Evolutionary conservation across 2,113 vertebrate genomes (phyloP).

Genomic region (Bos indicus): DNA sequence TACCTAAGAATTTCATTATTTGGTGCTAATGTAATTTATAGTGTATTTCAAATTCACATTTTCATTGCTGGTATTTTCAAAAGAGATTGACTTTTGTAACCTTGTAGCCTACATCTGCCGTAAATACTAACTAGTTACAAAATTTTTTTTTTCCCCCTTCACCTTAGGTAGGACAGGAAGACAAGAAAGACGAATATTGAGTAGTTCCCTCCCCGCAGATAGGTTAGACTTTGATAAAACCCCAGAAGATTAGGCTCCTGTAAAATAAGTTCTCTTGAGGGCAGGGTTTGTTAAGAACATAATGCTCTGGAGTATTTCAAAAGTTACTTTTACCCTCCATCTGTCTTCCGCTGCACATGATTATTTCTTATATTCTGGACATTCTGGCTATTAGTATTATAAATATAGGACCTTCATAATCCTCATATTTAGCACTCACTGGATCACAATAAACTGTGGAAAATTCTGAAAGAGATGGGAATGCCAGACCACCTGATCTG

Average conservation of each 20-base stretch:
- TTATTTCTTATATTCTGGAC: not conserved
- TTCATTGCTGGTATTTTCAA: not conserved
- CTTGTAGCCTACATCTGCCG: not conserved
- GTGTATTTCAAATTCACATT: not conserved
- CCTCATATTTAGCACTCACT: no score
- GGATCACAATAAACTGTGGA: no score
- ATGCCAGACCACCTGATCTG: no score
- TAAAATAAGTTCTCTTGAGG: not conserved
- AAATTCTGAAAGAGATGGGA: no score
- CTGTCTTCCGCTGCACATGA: not conserved
- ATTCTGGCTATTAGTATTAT: not conserved
- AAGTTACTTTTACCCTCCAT: not conserved
- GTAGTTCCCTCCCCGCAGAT: no score
- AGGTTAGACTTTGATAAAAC: not conserved
- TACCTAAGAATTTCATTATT: not conserved
- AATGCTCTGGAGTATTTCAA: not conserved
- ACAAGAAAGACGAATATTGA: no score
- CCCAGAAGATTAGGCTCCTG: not conserved
- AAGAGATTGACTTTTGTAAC: not conserved
- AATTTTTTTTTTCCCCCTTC: not conserved
- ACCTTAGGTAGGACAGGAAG: no score
- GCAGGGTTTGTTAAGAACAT: not conserved
- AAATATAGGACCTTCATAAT: not conserved
- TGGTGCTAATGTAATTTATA: not conserved
- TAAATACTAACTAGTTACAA: not conserved